These are phyloP conservation scores for Xylocampa areola DNA, from an alignment of 2,888 invertebrate species.

Conservation along the genomic window DNA sequence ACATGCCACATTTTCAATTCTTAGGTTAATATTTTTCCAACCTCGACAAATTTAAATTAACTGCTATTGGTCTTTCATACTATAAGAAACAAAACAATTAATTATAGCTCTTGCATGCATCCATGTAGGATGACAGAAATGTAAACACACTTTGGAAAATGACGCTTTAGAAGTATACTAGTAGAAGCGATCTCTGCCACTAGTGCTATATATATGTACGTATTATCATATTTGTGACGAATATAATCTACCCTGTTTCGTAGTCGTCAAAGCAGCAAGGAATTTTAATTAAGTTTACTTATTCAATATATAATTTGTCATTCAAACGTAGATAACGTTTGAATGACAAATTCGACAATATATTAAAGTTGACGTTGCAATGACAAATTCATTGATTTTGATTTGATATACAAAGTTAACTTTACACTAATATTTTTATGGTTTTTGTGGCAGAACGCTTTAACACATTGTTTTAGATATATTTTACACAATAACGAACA, in stretches of 20 bases:
- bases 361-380: background rate
- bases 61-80: no score
- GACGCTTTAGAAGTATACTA: conserved; percentile 10
- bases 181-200: conserved; percentile 34
- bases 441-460: background rate
- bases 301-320: no score
- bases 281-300: conserved; percentile 1
- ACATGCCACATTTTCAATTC: no score
- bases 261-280: conserved; percentile 51
- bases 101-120: no score
- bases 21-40: no score
- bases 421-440: background rate
- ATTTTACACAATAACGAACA: background rate
- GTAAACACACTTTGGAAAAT: background rate
- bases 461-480: background rate
- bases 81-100: no score
- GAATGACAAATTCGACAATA: background rate
- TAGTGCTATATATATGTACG: conserved; percentile 48
- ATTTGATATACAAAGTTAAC: background rate
- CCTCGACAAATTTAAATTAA: no score
- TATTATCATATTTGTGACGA: conserved; percentile 36
- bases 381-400: background rate
- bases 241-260: conserved; percentile 53
- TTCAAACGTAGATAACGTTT: no score
- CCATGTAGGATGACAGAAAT: no score